A percentile compares a stretch with the other conserved stretches of the same genome.
These are phyloP conservation scores for Mormyrops boulengeri DNA, from an alignment of 2,797 vertebrate genomes.

Conservation along the genomic window DNA sequence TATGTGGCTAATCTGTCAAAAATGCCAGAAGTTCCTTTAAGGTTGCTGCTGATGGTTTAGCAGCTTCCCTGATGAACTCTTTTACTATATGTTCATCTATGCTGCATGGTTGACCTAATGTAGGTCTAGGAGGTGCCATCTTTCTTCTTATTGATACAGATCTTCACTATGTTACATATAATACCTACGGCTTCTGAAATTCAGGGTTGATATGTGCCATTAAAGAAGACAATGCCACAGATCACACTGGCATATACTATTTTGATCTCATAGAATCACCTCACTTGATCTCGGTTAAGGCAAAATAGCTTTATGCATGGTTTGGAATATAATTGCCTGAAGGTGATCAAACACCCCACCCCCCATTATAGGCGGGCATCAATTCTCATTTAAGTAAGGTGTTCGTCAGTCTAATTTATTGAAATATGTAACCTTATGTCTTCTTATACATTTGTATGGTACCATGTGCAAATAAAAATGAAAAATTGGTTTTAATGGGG, in stretches of 20 bases:
- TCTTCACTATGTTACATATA: neutral
- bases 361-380: neutral
- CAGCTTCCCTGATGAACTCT: no score
- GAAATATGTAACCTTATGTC: neutral
- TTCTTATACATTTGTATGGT: neutral
- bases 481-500: neutral
- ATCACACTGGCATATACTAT: neutral
- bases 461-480: neutral
- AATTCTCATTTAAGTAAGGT: neutral
- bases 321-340: neutral
- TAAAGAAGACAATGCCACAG: neutral
- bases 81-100: no score
- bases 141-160: neutral
- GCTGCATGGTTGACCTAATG: no score
- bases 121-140: no score
- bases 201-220: neutral
- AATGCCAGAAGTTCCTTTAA: no score
- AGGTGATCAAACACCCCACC: neutral
- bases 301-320: neutral
- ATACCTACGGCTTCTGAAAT: neutral
- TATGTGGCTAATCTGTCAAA: no score
- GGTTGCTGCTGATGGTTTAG: no score
- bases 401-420: neutral
- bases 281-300: neutral
- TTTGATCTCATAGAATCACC: neutral